Conservation (phyloP, 2,113 vertebrate species). For the Myanophis thanlyinensis region DNA sequence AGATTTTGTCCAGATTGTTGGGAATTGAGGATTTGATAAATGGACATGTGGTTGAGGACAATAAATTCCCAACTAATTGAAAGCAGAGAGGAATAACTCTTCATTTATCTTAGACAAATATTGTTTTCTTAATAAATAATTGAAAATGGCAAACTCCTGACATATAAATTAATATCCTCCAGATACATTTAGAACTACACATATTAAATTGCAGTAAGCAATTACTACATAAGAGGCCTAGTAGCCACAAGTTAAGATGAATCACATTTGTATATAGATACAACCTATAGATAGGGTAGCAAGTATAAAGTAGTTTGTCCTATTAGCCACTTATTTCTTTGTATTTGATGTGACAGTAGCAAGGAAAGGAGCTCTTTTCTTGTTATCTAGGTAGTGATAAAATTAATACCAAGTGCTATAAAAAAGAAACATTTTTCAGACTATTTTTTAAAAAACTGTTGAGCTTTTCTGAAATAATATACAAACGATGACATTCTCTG, state of each 20-base stretch:
- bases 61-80: constrained; percentile 80
- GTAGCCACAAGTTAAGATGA: constrained; percentile 67
- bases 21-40: constrained; percentile 79
- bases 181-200: constrained; percentile 70
- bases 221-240: constrained; percentile 65
- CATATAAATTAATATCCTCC: constrained; percentile 63
- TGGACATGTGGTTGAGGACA: constrained; percentile 75
- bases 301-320: constrained; percentile 27
- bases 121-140: constrained; percentile 77
- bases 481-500: neutral
- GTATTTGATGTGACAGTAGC: constrained; percentile 8
- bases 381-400: neutral
- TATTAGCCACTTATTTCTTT: constrained; percentile 30
- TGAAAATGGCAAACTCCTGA: constrained; percentile 68
- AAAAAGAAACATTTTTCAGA: constrained; percentile 29
- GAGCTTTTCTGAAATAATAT: neutral
- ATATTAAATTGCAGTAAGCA: constrained; percentile 66
- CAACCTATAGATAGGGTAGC: constrained; percentile 44
- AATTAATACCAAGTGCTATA: constrained; percentile 18
- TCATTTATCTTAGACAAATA: constrained; percentile 77
- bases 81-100: constrained; percentile 78
- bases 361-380: neutral
- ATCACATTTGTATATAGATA: constrained; percentile 38
- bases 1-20: constrained; percentile 73
- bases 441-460: neutral